Conservation (phyloP, 2,113 vertebrate genomes). For the Chaetodon trifascialis region DNA sequence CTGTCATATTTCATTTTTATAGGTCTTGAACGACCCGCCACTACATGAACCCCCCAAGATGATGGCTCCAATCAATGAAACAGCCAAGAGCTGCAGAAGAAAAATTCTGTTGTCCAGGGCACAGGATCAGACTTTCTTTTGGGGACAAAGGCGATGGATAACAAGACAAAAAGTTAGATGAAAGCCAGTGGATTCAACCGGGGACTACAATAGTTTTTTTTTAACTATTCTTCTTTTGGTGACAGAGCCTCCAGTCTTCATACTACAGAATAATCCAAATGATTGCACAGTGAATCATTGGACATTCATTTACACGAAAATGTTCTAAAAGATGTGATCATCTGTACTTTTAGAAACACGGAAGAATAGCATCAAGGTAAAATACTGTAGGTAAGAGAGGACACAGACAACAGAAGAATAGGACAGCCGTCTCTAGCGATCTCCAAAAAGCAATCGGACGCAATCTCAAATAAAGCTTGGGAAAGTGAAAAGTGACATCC, state of each 20-base stretch:
- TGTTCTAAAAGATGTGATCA: not conserved
- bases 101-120: not conserved
- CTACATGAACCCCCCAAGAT: not conserved
- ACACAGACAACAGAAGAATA: not conserved
- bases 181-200: not conserved
- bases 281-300: not conserved
- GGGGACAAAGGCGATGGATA: not conserved
- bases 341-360: not conserved
- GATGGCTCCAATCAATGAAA: not conserved
- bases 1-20: conserved; percentile 17
- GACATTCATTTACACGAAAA: not conserved
- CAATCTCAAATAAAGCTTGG: conserved; percentile 13
- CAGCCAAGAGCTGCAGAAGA: not conserved
- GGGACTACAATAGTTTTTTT: not conserved
- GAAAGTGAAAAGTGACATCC: not conserved
- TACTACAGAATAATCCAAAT: not conserved
- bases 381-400: not conserved
- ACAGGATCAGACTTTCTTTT: not conserved
- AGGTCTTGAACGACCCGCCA: not conserved
- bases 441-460: conserved; percentile 42
- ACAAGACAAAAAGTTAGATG: not conserved
- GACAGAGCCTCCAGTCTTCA: not conserved
- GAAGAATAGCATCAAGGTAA: not conserved
- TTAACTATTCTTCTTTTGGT: not conserved
- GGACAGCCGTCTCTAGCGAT: conserved; percentile 15